Percentiles rank a stretch among this genome's conserved stretches.
These are phyloP conservation scores for Pluvialis apricaria DNA, from an alignment of 2,113 vertebrate genomes.

Conservation along the genomic window DNA sequence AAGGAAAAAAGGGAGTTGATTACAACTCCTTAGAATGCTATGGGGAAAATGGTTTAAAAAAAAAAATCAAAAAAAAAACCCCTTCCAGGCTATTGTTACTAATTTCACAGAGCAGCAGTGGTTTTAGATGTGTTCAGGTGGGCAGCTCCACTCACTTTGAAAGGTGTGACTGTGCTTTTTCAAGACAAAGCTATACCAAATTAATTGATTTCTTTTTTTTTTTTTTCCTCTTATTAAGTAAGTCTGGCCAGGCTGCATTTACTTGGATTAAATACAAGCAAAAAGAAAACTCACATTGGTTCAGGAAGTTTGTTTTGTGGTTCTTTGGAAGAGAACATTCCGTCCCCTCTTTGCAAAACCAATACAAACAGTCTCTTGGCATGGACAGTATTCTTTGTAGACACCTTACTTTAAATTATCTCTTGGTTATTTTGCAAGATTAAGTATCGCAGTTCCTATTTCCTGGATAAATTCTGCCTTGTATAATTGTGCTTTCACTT, in stretches of 20 bases:
- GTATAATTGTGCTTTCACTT: not conserved
- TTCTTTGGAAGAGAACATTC: slow-evolving; percentile 29
- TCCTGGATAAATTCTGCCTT: slow-evolving; percentile 1
- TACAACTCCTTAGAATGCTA: not conserved
- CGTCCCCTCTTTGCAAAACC: slow-evolving; percentile 11
- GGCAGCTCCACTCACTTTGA: not conserved
- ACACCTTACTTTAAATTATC: slow-evolving; percentile 34
- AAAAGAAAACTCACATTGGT: not conserved
- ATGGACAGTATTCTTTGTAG: not conserved
- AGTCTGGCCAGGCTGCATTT: not conserved
- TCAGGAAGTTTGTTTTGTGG: slow-evolving; percentile 55
- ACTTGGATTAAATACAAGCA: slow-evolving; percentile 26
- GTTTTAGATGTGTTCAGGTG: not conserved
- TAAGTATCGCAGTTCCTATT: not conserved
- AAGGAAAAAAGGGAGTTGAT: not conserved
- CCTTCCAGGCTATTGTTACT: not conserved
- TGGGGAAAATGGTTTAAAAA: not conserved
- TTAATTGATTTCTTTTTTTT: not conserved
- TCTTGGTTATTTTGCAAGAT: not conserved
- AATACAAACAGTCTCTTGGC: slow-evolving; percentile 35
- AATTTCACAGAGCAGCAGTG: not conserved
- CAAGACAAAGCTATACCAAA: not conserved
- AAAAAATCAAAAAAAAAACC: accelerated
- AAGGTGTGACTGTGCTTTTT: not conserved
- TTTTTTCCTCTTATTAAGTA: not conserved